Evolutionary conservation across 2,797 vertebrate species (phyloP), one percentile per base, ranked within the genome.

Genomic region (Vultur gryphus): DNA sequence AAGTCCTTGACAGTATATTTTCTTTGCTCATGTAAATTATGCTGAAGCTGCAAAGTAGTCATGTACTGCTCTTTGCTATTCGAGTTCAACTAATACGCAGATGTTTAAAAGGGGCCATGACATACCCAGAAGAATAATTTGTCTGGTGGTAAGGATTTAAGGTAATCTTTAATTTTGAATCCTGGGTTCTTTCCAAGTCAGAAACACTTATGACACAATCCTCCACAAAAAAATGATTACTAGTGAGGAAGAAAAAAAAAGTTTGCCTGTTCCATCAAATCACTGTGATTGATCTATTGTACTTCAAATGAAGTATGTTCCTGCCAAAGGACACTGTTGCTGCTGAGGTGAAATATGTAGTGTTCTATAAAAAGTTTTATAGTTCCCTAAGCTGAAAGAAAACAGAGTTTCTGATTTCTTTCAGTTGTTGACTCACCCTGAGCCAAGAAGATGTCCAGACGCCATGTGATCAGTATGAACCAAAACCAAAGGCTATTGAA

Each of bases 291-390:
- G 41, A 70, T 93, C 52, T 59, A 19, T 21, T 75, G 25, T 26
- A 39, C 29, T 92, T 84, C 28, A 80, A 17, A 69, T 65, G 25
- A 70, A 89, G 18, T 20, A 35, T 29, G 65, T 28, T 79, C n/a
- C 72, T 90, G 77, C 37, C 66, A 86, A 81, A 87, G 76, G 57
- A 78, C 44, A 52, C 26, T 69, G 70, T 77, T 81, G 51, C 76
- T 49, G 51, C 70, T n/a, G 19, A 58, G 14, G 24, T 70, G 48
- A 89, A 89, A 67, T 57, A 86, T 6, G 3, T 7, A 44, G 35
- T 4, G 25, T 29, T 84, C n/a, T 66, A 28, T 25, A 62, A 44
- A 62, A 80, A 54, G 16, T 72, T 87, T 83, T 66, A 49, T 9
- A 46, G 64, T 26, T 87, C 54, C 54, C 49, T 41, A 51, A 76